Evolutionary conservation across 2,797 vertebrate species (phyloP).

Genomic region (Tachyglossus aculeatus): DNA sequence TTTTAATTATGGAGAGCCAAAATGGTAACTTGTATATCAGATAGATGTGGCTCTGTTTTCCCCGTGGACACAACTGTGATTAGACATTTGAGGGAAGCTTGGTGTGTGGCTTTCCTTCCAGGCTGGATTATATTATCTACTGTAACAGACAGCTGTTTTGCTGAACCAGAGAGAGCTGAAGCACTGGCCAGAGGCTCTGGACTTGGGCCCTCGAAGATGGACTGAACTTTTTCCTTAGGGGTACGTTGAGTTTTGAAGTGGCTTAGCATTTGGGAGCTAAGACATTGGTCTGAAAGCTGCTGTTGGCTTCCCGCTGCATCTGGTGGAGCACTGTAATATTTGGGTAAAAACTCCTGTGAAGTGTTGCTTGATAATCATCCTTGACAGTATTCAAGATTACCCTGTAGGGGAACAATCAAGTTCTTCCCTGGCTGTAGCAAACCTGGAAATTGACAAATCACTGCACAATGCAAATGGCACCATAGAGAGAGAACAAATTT

Average conservation of each 20-base stretch:
- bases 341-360: slow-evolving; percentile 39
- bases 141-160: slow-evolving; percentile 43
- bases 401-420: slow-evolving; percentile 44
- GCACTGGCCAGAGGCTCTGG: slow-evolving; percentile 30
- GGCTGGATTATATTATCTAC: slow-evolving; percentile 61
- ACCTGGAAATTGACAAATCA: slow-evolving; percentile 8
- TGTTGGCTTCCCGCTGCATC: slow-evolving; percentile 33
- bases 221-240: slow-evolving; percentile 29
- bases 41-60: slow-evolving; percentile 64
- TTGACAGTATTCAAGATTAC: slow-evolving; percentile 57
- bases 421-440: neutral
- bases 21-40: slow-evolving; percentile 64
- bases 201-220: neutral
- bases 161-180: slow-evolving; percentile 34
- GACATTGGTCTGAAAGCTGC: neutral
- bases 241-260: neutral
- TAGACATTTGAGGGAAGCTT: slow-evolving; percentile 56
- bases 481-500: slow-evolving; percentile 2
- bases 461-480: neutral
- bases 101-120: slow-evolving; percentile 43
- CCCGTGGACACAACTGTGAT: slow-evolving; percentile 65
- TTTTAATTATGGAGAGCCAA: slow-evolving; percentile 70
- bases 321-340: neutral
- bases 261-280: neutral
- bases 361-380: slow-evolving; percentile 44